phyloP scores from a whole-genome alignment of 1,140 invertebrate species.

The Drosophila obscura region DNA sequence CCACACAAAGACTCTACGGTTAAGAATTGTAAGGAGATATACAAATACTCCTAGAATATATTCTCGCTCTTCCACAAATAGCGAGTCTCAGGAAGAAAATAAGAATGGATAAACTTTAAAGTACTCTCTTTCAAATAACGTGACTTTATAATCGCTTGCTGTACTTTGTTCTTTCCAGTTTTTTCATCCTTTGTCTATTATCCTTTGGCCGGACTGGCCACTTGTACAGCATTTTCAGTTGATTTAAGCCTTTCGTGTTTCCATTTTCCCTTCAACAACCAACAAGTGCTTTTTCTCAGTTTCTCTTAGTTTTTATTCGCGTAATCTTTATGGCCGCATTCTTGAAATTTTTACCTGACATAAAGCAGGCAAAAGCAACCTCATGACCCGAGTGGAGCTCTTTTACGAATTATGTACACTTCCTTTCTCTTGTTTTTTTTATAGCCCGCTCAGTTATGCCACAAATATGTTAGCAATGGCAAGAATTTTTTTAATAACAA shows the following conservation, averaged over 20 bases:
- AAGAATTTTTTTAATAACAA: constrained; percentile 56
- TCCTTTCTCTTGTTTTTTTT: not conserved
- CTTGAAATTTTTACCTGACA: constrained; percentile 41
- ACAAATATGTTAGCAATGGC: constrained; percentile 37
- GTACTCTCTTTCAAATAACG: no score
- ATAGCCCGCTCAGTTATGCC: not conserved
- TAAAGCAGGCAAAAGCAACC: constrained; percentile 13
- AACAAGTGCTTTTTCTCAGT: constrained; percentile 29
- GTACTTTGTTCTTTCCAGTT: not conserved
- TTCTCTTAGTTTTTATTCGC: constrained; percentile 17
- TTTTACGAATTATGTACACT: constrained; percentile 36
- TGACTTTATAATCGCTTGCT: constrained; percentile 34
- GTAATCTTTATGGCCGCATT: constrained; percentile 42
- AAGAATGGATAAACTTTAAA: not conserved
- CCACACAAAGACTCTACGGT: not conserved
- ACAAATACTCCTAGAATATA: no score
- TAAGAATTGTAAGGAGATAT: not conserved
- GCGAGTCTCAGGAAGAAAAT: not conserved
- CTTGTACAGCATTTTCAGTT: constrained; percentile 40
- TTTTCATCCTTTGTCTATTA: constrained; percentile 12
- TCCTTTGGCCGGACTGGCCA: constrained; percentile 17
- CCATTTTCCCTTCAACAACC: constrained; percentile 26
- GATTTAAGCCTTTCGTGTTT: constrained; percentile 48
- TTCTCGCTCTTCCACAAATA: not conserved
- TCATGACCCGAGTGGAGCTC: constrained; percentile 20